Base-by-base conservation (phyloP, 2,113 vertebrate genomes). In the Campylomormyrus tamandua region DNA sequence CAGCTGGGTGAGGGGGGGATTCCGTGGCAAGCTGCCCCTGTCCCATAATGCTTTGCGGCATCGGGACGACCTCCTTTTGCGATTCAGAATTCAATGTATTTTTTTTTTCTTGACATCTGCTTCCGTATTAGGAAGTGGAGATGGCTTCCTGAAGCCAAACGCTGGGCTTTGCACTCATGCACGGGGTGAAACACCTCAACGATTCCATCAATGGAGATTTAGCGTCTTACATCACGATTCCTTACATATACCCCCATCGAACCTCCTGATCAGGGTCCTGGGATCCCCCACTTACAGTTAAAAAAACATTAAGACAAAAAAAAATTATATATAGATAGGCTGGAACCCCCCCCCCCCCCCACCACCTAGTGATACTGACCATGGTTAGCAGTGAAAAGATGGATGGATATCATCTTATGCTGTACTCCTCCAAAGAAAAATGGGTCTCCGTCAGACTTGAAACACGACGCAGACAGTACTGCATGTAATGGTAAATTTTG, bases 401-500 rank as follows among this genome's bases (percentile, higher is more conserved):
- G 66, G 24, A 35, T 31, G 27, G 66, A 35, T 77, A 39, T 52
- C 50, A 50, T 50, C 49, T 77, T 15, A 21, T 45, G 5, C 15
- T 70, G 24, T 19, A 9, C 8, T 84, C 21, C 19, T n/a, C 39
- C 1, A 42, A 84, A n/a, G 13, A n/a, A 42, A 49, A 84, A n/a
- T 21, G 39, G 19, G 83, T 48, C 83, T 48, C 42, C 24, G 56
- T 39, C 85, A 19, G 89, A 31, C 84, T 87, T 21, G 46, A 50
- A 27, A 50, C 24, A 48, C 45, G 21, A 58, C 77, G 27, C 89
- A 90, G 52, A 27, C n/a, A 31, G n/a, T 31, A 87, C 92, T 89
- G 89, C 90, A 92, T 92, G 93, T 88, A 90, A 89, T 2, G 27
- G 84, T 91, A 90, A 91, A 91, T 24, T 56, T 46, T 83, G 66